Evolutionary conservation across 2,113 vertebrate genomes (phyloP).

Genomic region (Furnarius figulus): DNA sequence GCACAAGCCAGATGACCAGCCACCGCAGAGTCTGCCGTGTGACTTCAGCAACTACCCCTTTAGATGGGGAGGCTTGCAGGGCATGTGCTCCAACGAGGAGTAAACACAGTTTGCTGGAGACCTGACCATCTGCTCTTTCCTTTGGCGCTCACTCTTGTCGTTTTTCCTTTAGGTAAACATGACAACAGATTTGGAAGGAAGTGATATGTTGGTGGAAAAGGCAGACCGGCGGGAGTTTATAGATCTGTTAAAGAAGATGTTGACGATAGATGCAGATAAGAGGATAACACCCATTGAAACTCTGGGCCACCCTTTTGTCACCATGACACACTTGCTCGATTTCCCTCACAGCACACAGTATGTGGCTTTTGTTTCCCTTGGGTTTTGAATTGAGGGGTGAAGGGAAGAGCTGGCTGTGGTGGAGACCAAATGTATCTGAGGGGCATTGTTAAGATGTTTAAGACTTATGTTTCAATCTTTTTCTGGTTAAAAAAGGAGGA

Average conservation of each 20-base stretch:
- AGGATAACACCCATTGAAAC: constrained; percentile 97
- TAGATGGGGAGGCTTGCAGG: neutral
- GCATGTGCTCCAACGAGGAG: neutral
- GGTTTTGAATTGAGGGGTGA: neutral
- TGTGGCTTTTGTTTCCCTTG: neutral
- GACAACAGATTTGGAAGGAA: constrained; percentile 94
- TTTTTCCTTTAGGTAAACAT: constrained; percentile 89
- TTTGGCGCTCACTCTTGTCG: neutral
- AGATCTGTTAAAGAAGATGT: constrained; percentile 97
- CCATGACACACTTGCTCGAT: constrained; percentile 95
- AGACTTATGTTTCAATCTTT: neutral
- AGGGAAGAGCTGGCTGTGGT: neutral
- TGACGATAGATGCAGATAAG: constrained; percentile 98
- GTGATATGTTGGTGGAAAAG: constrained; percentile 97
- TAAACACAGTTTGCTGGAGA: neutral
- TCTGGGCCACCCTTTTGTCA: constrained; percentile 96
- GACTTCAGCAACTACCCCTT: neutral
- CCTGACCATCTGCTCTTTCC: constrained; percentile 1
- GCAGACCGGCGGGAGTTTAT: constrained; percentile 97
- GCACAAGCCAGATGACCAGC: neutral
- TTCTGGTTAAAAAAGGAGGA: neutral
- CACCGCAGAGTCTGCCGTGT: neutral
- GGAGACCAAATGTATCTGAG: neutral
- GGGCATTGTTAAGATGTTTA: neutral
- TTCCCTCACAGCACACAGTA: constrained; percentile 98